These are phyloP conservation scores for Augiades crinisus DNA, from an alignment of 2,888 invertebrate genomes.

Conservation along the genomic window DNA sequence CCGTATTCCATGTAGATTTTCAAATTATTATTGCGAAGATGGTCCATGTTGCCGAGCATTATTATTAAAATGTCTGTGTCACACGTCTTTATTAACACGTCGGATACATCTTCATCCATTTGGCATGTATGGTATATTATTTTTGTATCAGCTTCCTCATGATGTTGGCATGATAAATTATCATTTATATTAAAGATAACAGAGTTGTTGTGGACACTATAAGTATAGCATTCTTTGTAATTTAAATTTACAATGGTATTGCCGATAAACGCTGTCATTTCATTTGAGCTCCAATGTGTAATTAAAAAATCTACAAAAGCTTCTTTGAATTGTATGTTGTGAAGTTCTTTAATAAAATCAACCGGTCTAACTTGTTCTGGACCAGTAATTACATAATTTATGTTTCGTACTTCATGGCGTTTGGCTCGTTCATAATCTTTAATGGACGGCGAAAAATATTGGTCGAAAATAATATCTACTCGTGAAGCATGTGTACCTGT, in stretches of 20 bases:
- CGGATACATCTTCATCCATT: neutral
- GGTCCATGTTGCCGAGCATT: neutral
- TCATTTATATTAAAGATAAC: neutral
- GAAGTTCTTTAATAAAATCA: conserved; percentile 32
- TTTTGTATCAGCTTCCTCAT: conserved; percentile 5
- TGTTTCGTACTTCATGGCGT: conserved; percentile 26
- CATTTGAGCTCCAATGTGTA: conserved; percentile 31
- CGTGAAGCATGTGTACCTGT: conserved; percentile 9
- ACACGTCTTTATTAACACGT: conserved; percentile 1
- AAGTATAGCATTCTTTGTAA: neutral
- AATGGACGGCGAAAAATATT: conserved; percentile 34
- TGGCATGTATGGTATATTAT: conserved; percentile 1
- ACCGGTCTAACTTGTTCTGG: conserved; percentile 28
- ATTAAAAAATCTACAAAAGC: conserved; percentile 36
- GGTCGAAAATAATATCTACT: conserved; percentile 33
- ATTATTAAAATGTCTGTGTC: neutral
- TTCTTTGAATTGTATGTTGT: conserved; percentile 38
- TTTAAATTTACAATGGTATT: conserved; percentile 20
- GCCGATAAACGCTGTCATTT: conserved; percentile 31
- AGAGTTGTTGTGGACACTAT: neutral
- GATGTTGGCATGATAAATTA: neutral
- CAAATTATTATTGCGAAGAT: neutral
- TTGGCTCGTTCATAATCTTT: conserved; percentile 34
- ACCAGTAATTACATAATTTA: conserved; percentile 24
- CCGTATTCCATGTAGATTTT: neutral